Evolutionary conservation across 2,888 invertebrate species (phyloP), one percentile per base, ranked within the genome.

Genomic region (Geophilus truncorum): DNA sequence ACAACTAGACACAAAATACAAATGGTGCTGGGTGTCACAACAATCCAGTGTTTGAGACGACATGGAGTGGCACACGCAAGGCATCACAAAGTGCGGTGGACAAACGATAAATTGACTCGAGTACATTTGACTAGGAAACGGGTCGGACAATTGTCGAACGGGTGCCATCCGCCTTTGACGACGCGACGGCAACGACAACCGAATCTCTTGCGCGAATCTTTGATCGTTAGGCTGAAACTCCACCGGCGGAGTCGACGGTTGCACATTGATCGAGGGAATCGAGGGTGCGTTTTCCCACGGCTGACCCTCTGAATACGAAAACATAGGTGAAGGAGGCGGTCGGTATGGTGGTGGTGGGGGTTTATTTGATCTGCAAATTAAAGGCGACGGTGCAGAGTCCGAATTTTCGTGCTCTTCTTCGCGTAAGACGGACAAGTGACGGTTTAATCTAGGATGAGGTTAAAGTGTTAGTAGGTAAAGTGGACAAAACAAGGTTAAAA

Each of bases 361-460:
- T 32, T 32, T 12, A 21, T 78, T 32, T 10, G 78, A 32, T 25
- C 30, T 34, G 15, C 18, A 21, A 25, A 34, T 78, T 30, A 36
- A 25, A 25, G 78, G 34, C 36, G 78, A 78, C 36, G 78, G 36
- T 23, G 51, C 9, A 10, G 21, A 79, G n/a, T 57, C 25, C 15
- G 45, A 79, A 45, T 79, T 51, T 51, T 51, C 79, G 36, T 79
- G 45, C 15, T 79, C 79, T 57, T 79, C 79, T 36, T 79, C 79
- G 21, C 23, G 21, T 28, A 79, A 28, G 9, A 79, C 57, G 18
- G 79, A 79, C 57, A 79, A 62, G 21, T 23, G 57, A 62, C 57
- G 57, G 18, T 62, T 62, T n/a, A 62, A 62, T 62, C 57, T 62
- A 62, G 21, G 57, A 62, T 21, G 57, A 62, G 23, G 57, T 62